Conservation (phyloP, 1,140 invertebrate genomes). For the Campoletis sonorensis region DNA sequence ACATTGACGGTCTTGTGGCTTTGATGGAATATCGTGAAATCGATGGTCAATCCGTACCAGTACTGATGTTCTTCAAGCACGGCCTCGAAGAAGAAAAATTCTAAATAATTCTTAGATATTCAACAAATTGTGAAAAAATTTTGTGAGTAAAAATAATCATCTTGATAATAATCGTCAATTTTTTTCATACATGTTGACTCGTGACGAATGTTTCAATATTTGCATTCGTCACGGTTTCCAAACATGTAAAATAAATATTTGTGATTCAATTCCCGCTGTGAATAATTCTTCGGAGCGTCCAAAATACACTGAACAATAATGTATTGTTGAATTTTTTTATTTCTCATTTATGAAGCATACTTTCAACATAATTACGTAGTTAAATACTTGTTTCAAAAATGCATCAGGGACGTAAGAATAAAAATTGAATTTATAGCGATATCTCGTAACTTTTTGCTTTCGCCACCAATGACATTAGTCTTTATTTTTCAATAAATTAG, state of each 20-base stretch:
- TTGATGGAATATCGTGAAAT: constrained; percentile 95
- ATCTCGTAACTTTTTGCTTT: constrained; percentile 47
- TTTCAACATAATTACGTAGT: too few relatives aligned
- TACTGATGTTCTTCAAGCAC: constrained; percentile 97
- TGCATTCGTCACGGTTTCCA: constrained; percentile 56
- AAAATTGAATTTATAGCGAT: neutral
- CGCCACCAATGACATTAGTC: constrained; percentile 3
- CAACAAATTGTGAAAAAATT: constrained; percentile 69
- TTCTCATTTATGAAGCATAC: too few relatives aligned
- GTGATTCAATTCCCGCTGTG: constrained; percentile 63
- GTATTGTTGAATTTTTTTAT: neutral
- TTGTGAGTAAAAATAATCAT: constrained; percentile 65
- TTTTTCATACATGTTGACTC: constrained; percentile 64
- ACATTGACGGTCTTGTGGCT: constrained; percentile 94
- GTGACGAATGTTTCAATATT: constrained; percentile 45
- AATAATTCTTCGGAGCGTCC: constrained; percentile 54
- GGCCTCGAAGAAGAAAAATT: constrained; percentile 96
- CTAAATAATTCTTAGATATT: constrained; percentile 78
- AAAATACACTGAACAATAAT: constrained; percentile 59
- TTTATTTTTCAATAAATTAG: neutral
- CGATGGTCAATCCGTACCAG: constrained; percentile 87
- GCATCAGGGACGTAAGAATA: too few relatives aligned
- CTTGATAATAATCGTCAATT: constrained; percentile 22
- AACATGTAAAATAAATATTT: constrained; percentile 64
- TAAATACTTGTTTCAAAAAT: too few relatives aligned